Evolutionary conservation across 1,140 invertebrate genomes (phyloP).

Genomic region (Drosophila repletoides): DNA sequence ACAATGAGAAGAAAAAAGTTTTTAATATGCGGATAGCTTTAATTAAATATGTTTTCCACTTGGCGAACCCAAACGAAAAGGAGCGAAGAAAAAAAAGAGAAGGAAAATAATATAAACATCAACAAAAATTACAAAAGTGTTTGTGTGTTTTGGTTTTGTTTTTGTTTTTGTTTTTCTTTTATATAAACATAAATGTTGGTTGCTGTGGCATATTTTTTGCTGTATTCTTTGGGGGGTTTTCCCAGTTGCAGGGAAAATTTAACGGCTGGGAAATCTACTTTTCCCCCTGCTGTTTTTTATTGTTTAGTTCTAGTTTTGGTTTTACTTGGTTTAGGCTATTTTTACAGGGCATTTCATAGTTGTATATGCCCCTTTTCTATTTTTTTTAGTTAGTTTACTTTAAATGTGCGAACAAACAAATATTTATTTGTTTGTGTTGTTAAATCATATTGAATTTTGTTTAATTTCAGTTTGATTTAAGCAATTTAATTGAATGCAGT

Average conservation of each 20-base stretch:
- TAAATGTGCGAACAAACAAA: too few species aligned
- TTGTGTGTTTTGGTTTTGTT: neutral
- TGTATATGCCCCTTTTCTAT: too few species aligned
- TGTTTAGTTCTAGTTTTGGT: neutral
- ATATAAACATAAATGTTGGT: slow-evolving; percentile 73
- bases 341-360: too few species aligned
- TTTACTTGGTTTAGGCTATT: neutral
- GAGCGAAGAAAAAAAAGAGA: slow-evolving; percentile 21
- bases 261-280: neutral
- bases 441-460: too few species aligned
- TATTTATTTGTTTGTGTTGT: too few species aligned
- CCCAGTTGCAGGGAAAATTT: slow-evolving; percentile 1
- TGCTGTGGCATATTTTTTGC: slow-evolving; percentile 47
- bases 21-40: slow-evolving; percentile 81
- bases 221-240: slow-evolving; percentile 5
- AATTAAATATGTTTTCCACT: slow-evolving; percentile 81
- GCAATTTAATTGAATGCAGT: too few species aligned
- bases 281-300: neutral
- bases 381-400: too few species aligned
- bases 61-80: slow-evolving; percentile 58
- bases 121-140: slow-evolving; percentile 42
- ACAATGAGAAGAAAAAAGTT: slow-evolving; percentile 49
- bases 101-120: slow-evolving; percentile 35
- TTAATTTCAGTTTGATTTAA: too few species aligned
- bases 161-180: slow-evolving; percentile 38